phyloP scores from a whole-genome alignment of 2,113 vertebrate genomes.

The Bostrychus sinensis region DNA sequence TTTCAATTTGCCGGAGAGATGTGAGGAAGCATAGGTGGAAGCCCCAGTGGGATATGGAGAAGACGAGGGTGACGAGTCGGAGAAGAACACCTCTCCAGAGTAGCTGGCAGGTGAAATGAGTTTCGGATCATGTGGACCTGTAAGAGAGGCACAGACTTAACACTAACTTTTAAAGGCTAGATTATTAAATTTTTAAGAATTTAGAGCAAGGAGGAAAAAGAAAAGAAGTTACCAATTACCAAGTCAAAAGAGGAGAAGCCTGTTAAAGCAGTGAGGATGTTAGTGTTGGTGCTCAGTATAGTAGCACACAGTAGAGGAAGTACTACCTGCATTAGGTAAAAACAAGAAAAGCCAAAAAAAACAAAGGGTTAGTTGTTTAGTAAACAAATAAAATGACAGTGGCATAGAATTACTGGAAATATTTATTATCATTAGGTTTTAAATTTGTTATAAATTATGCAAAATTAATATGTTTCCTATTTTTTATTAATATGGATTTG shows the following conservation, averaged over 20 bases:
- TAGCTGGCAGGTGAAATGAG: conserved; percentile 62
- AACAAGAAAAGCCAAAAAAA: conserved; percentile 38
- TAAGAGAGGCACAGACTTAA: conserved; percentile 76
- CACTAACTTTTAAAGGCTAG: conserved; percentile 22
- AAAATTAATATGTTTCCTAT: too few species aligned
- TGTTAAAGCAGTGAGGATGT: conserved; percentile 72
- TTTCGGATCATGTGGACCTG: conserved; percentile 70
- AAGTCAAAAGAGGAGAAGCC: conserved; percentile 68
- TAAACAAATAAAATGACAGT: conserved; percentile 18
- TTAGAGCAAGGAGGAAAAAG: neutral
- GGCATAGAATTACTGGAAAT: neutral
- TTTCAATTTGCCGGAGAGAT: conserved; percentile 63
- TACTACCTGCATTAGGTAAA: conserved; percentile 70
- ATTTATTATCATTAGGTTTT: neutral
- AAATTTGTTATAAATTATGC: too few species aligned
- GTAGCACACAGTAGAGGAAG: conserved; percentile 78
- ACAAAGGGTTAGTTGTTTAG: conserved; percentile 49
- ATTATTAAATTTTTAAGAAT: neutral
- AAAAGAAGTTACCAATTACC: conserved; percentile 61
- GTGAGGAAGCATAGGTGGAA: conserved; percentile 73
- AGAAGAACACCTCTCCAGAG: conserved; percentile 63
- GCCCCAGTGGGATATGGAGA: conserved; percentile 60
- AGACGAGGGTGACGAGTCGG: conserved; percentile 63
- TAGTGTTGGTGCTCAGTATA: conserved; percentile 83
- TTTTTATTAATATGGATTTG: too few species aligned